Percentiles rank a stretch among this genome's conserved stretches.
Conservation (phyloP, 2,888 invertebrate genomes). For the Crocallis elinguaria region DNA sequence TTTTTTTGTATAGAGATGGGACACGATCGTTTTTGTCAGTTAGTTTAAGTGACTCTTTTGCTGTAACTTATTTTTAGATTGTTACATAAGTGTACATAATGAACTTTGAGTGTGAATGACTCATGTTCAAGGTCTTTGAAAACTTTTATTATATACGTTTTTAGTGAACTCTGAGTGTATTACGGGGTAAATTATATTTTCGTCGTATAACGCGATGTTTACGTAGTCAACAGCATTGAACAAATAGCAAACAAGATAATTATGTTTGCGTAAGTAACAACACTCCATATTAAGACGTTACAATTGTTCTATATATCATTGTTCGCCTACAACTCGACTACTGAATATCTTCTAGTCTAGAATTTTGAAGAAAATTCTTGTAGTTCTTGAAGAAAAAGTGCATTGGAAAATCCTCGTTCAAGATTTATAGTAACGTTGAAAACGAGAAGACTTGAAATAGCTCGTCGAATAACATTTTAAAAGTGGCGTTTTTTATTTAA, state of each 20-base stretch:
- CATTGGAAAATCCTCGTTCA: neutral
- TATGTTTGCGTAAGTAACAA: conserved; percentile 15
- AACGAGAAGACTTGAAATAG: neutral
- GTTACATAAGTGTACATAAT: too few relatives aligned
- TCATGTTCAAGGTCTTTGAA: conserved; percentile 3
- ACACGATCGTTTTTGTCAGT: neutral
- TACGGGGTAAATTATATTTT: conserved; percentile 7
- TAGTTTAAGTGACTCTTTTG: neutral
- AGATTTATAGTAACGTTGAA: too few relatives aligned
- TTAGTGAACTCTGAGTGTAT: neutral
- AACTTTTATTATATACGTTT: neutral
- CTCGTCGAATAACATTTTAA: neutral
- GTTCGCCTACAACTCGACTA: conserved; percentile 5
- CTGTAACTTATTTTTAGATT: neutral
- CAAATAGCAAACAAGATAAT: conserved; percentile 26
- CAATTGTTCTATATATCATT: conserved; percentile 23
- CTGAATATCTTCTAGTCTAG: neutral
- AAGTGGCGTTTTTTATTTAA: conserved; percentile 11
- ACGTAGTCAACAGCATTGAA: conserved; percentile 7
- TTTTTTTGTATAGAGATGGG: neutral
- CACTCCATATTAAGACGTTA: conserved; percentile 24
- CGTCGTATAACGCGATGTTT: conserved; percentile 13
- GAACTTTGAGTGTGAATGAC: neutral
- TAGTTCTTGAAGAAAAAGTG: neutral
- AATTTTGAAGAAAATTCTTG: neutral